Evolutionary conservation across 2,113 vertebrate genomes (phyloP), one percentile per base, ranked within the genome.

Genomic region (Hassar affinis): DNA sequence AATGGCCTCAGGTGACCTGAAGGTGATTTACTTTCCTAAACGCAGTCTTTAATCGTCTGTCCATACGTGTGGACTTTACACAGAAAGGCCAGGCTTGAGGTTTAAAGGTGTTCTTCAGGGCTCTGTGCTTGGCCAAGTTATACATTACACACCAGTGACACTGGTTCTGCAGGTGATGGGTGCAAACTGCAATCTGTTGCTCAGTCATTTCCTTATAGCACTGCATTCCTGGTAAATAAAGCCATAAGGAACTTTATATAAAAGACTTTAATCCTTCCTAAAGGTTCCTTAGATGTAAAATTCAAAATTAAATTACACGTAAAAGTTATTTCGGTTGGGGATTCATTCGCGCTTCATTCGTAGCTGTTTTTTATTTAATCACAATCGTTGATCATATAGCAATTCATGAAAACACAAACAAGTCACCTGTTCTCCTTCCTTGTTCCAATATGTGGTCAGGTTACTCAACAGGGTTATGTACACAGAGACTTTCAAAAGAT

Each of bases 401-500:
- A 20, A 59, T 78, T 42, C 3, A 42, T 25, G 12, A 59, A 42
- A 47, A 79, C 10, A 47, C 56, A 47, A 59, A n/a, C n/a, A 45
- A 17, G 22, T 25, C 54, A 79, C 56, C 22, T 47, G 77, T 18
- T 79, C 33, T 52, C 10, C 25, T 57, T 78, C 52, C 54, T 78
- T 64, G 85, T 74, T 85, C 85, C 85, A 83, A 77, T 77, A 80
- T 88, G 86, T 30, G 79, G 88, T 88, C 35, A 51, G 82, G 86
- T 88, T 72, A 14, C 49, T 83, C 49, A 84, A 86, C 84, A 81
- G 22, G 69, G 87, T 90, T 93, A 90, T 91, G 88, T 86, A 86
- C 77, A 84, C 45, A 80, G 76, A 86, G 91, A 82, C 86, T 76
- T 77, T 88, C 83, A 30, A 81, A 89, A 86, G 84, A 88, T 88